A percentile compares a stretch with the other conserved stretches of the same genome.
Conservation (phyloP, 30 jellyfish, hydroid and myxozoan species). For the Aurelia sp. region DNA sequence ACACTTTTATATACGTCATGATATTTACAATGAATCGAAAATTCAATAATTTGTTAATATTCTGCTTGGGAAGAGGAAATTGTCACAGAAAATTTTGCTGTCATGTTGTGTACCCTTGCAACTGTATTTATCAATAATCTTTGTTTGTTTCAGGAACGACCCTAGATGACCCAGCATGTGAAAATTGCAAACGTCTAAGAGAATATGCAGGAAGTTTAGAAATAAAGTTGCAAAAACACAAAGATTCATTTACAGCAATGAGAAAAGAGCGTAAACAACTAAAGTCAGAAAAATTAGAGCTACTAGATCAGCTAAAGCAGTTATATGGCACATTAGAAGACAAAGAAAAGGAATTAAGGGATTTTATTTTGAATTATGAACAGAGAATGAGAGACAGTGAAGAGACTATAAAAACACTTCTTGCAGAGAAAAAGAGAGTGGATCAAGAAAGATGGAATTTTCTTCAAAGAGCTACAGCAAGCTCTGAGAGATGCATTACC, state of each 20-base stretch:
- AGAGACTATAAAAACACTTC: slow-evolving; percentile 48
- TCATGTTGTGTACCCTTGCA: too few relatives aligned
- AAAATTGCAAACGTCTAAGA: slow-evolving; percentile 32
- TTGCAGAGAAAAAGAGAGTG: slow-evolving; percentile 73
- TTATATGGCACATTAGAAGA: slow-evolving; percentile 79
- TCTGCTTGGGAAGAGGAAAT: too few relatives aligned
- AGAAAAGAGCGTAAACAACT: slow-evolving; percentile 63
- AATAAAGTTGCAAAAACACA: slow-evolving; percentile 55
- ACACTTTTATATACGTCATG: too few relatives aligned
- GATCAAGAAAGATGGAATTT: slow-evolving; percentile 77
- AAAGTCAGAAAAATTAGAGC: slow-evolving; percentile 74
- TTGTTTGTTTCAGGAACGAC: background rate
- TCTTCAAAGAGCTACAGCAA: slow-evolving; percentile 59
- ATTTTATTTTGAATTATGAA: slow-evolving; percentile 75
- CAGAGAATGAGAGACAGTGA: slow-evolving; percentile 86
- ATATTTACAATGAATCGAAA: too few relatives aligned
- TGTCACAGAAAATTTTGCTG: too few relatives aligned
- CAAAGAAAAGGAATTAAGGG: slow-evolving; percentile 78
- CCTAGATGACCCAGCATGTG: slow-evolving; percentile 28
- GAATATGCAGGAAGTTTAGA: slow-evolving; percentile 70
- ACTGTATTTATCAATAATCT: too few relatives aligned
- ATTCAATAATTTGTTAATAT: too few relatives aligned
- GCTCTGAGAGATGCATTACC: slow-evolving; percentile 73
- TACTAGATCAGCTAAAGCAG: slow-evolving; percentile 78
- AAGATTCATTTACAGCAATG: slow-evolving; percentile 31